Evolutionary conservation across 2,797 vertebrate species (phyloP).

Genomic region (Scleropages formosus): DNA sequence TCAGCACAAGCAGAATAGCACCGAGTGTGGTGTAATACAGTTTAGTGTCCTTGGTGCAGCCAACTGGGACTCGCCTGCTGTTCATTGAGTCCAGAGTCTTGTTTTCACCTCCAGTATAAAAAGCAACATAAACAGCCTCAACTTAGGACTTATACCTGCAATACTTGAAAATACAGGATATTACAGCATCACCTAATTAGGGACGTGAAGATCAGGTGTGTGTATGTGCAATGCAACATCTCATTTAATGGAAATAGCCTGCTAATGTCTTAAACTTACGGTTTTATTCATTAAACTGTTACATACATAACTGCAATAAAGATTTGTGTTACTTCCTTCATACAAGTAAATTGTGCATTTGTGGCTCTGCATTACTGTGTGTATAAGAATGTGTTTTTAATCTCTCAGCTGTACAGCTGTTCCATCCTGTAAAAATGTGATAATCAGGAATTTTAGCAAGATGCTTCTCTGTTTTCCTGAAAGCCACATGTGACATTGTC

Average conservation of each 20-base stretch:
- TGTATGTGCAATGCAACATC: neutral
- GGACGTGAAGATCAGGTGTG: neutral
- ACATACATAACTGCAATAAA: too few species aligned
- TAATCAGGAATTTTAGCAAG: neutral
- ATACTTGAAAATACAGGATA: neutral
- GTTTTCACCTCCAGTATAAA: neutral
- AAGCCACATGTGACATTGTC: neutral
- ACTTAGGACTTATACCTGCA: neutral
- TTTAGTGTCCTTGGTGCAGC: neutral
- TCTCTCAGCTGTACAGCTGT: too few species aligned
- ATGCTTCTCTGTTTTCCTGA: neutral
- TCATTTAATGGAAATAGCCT: neutral
- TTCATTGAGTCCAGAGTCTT: conserved; percentile 13
- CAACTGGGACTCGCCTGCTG: neutral
- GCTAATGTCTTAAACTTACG: too few species aligned
- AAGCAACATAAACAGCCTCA: neutral
- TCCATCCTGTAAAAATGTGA: too few species aligned
- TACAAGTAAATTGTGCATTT: too few species aligned
- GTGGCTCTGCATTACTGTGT: too few species aligned
- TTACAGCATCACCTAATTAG: neutral
- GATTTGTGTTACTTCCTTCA: too few species aligned
- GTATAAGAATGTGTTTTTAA: too few species aligned
- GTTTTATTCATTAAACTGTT: too few species aligned
- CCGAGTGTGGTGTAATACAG: neutral
- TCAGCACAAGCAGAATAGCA: neutral